Evolutionary conservation across 2,113 vertebrate genomes (phyloP).

Genomic region (Capricornis sumatraensis): DNA sequence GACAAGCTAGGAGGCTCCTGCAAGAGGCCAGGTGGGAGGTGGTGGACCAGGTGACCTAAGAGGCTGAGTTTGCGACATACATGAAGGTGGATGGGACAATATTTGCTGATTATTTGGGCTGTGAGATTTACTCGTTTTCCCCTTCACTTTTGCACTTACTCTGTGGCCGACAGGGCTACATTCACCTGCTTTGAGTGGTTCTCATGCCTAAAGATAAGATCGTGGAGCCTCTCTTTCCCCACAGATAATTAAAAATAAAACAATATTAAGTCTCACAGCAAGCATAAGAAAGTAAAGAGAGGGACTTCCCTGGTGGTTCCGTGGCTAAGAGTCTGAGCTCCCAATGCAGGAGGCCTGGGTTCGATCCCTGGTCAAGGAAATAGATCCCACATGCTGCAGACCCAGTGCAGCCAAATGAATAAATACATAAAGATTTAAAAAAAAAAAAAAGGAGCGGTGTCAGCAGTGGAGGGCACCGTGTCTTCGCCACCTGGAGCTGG

Average conservation of each 20-base stretch:
- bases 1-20: not conserved
- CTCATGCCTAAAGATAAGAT: not conserved
- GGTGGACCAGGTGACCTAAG: not conserved
- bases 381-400: not conserved
- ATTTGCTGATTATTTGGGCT: not conserved
- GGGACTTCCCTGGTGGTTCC: not conserved
- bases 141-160: not conserved
- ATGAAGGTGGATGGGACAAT: not conserved
- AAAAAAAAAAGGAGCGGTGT: rapidly evolving
- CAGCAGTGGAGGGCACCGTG: rapidly evolving
- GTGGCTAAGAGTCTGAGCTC: not conserved
- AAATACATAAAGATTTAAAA: not conserved
- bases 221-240: not conserved
- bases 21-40: not conserved
- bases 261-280: not conserved
- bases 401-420: not conserved
- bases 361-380: not conserved
- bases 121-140: not conserved
- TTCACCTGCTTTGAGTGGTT: not conserved
- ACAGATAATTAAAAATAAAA: not conserved
- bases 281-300: not conserved
- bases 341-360: not conserved
- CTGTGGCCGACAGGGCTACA: not conserved
- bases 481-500: rapidly evolving
- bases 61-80: not conserved